Base-by-base conservation (phyloP, 2,797 vertebrate species). In the Huso huso region DNA sequence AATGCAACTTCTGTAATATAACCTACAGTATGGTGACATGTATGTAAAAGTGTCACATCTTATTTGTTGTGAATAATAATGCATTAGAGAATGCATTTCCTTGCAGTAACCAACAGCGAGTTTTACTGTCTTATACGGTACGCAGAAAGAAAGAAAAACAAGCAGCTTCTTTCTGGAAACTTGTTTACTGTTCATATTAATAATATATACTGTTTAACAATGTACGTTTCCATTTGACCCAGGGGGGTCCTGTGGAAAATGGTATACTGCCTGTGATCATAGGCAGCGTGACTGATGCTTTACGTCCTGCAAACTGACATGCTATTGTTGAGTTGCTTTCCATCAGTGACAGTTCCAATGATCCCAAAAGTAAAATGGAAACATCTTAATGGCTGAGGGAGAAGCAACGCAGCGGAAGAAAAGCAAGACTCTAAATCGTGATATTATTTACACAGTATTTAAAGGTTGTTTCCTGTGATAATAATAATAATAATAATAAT, bases 181-280 rank as follows among this genome's bases (percentile, higher is more conserved):
- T 23, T 23, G 61, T 18, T 62, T 62, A 71, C 52, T 55, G 52
- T 55, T n/a, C 52, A 55, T 79, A 87, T 91, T 82, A 91, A 91
- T 90, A 89, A 91, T 91, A 89, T 79, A 91, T 90, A 86, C 83
- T 90, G 88, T 91, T 91, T 90, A 89, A 90, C 88, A 89, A 87
- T 88, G 87, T 87, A 87, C 83, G 86, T 89, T 90, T 89, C 90
- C 86, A 90, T 88, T 87, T 90, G 88, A 89, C 90, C 90, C 90
- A 83, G 86, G 89, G 89, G 90, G 86, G 87, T 84, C 72, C 82
- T 81, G 78, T 71, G 71, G 83, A 84, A 88, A 86, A 79, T 81
- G 75, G 72, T 81, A 81, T 71, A 73, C 76, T 76, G 61, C 37
- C 58, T 37, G 51, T 55, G 12, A 52, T 48, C 12, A 48, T 50